phyloP scores from a whole-genome alignment of 2,888 invertebrate genomes.

The Agrotis clavis region DNA sequence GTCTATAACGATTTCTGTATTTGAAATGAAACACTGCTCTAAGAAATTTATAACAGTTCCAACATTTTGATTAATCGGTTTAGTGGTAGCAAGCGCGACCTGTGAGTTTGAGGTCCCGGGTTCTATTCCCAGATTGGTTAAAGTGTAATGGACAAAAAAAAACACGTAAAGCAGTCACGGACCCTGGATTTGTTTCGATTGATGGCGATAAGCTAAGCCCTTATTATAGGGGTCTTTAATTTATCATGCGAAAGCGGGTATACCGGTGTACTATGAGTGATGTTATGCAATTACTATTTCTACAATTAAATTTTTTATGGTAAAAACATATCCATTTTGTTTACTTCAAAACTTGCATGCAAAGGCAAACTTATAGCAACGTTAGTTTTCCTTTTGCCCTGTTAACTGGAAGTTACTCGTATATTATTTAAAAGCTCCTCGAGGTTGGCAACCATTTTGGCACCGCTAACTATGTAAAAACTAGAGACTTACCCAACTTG shows the following conservation, averaged over 20 bases:
- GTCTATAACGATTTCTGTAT: neutral
- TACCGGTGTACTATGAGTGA: too few species aligned
- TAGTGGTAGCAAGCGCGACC: too few species aligned
- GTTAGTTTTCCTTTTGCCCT: constrained; percentile 47
- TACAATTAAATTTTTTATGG: neutral
- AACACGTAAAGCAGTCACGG: too few species aligned
- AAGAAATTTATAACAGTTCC: too few species aligned
- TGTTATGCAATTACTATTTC: neutral
- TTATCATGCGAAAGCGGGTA: too few species aligned
- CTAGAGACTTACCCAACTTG: constrained; percentile 30
- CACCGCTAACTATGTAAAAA: constrained; percentile 49
- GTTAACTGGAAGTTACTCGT: constrained; percentile 49
- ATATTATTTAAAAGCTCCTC: constrained; percentile 56
- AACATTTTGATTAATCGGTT: too few species aligned
- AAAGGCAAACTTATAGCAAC: constrained; percentile 30
- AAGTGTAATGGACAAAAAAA: too few species aligned
- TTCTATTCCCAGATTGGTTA: too few species aligned
- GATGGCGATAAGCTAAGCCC: too few species aligned
- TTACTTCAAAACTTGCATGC: constrained; percentile 26
- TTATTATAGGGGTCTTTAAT: too few species aligned
- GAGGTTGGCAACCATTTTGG: constrained; percentile 55
- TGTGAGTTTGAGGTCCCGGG: too few species aligned
- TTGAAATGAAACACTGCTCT: neutral
- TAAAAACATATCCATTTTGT: constrained; percentile 17
- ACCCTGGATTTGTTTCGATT: too few species aligned